A percentile compares a stretch with the other conserved stretches of the same genome.
Evolutionary conservation across 2,113 vertebrate genomes (phyloP).

Genomic region (Lepus europaeus): DNA sequence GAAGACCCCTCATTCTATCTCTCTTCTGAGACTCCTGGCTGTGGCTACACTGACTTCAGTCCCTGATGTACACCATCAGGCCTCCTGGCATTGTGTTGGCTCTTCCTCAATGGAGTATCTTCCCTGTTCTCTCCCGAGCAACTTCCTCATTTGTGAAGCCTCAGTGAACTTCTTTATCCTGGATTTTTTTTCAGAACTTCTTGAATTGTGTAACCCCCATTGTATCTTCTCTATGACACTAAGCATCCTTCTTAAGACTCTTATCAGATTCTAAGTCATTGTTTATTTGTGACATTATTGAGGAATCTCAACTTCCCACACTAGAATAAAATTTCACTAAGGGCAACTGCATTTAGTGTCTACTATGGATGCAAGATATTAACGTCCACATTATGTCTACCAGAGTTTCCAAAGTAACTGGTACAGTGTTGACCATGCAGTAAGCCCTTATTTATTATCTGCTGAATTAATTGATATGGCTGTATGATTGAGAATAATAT

Average conservation of each 20-base stretch:
- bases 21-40: not conserved
- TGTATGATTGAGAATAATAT: not conserved
- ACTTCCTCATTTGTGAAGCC: not conserved
- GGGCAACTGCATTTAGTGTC: not conserved
- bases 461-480: not conserved
- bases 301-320: not conserved
- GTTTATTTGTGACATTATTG: not conserved
- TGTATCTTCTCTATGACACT: not conserved
- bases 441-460: not conserved
- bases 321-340: not conserved
- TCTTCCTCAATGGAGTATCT: not conserved
- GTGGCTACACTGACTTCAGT: not conserved
- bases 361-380: not conserved
- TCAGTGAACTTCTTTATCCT: not conserved
- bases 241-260: not conserved
- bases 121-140: not conserved
- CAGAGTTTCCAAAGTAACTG: not conserved
- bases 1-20: fast-evolving
- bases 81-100: not conserved
- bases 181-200: not conserved
- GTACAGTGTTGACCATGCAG: not conserved
- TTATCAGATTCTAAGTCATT: not conserved
- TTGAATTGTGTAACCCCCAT: not conserved
- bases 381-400: not conserved
- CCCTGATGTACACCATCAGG: not conserved